Conservation (phyloP, 2,113 vertebrate species). For the Pelusios castaneus region DNA sequence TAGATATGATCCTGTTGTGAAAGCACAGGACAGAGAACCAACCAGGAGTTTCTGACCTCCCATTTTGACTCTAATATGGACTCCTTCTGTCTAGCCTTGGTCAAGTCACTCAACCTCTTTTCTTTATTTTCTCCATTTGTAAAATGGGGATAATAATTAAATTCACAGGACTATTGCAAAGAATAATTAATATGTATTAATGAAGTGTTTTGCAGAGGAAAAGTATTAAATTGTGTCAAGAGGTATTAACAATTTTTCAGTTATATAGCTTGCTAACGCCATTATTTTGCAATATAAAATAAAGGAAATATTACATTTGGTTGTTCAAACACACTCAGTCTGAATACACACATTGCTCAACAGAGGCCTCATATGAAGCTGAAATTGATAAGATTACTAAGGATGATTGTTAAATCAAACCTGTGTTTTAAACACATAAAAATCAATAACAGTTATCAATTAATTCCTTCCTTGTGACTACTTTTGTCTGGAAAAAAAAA, state of each 20-base stretch:
- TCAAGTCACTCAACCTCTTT: neutral
- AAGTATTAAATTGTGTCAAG: conserved; percentile 14
- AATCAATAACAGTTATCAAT: conserved; percentile 82
- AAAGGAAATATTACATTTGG: conserved; percentile 22
- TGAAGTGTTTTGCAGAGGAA: neutral
- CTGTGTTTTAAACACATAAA: conserved; percentile 54
- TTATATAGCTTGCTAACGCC: conserved; percentile 19
- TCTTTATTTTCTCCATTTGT: fast-evolving
- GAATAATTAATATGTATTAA: neutral
- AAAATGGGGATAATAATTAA: neutral
- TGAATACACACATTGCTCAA: conserved; percentile 51
- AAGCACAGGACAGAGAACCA: neutral
- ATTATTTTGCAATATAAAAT: conserved; percentile 23
- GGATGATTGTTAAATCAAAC: conserved; percentile 78
- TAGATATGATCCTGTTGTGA: neutral
- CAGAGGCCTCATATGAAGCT: conserved; percentile 75
- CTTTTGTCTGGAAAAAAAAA: conserved; percentile 79
- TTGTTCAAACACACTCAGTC: neutral
- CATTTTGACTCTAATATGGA: neutral
- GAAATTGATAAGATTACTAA: conserved; percentile 76
- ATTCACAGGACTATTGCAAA: neutral
- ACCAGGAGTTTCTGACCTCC: neutral
- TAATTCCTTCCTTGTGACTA: conserved; percentile 80
- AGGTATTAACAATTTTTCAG: conserved; percentile 39
- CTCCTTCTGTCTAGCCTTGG: neutral